Evolutionary conservation across 1,140 invertebrate species (phyloP), one percentile per base, ranked within the genome.

Genomic region (Chymomyza costata): DNA sequence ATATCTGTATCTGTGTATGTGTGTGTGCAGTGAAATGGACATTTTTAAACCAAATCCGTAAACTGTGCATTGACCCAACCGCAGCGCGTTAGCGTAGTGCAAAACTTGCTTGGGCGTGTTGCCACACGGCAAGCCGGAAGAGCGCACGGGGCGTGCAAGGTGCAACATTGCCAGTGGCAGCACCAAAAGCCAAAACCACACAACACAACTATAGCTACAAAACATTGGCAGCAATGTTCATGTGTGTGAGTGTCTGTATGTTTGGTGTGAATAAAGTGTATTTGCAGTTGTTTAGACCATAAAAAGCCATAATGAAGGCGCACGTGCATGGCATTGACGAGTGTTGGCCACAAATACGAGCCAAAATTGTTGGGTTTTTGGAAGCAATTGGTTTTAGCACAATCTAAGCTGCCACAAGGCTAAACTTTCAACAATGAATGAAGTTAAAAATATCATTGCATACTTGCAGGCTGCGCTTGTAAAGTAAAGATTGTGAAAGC

Each of bases 1-100:
- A 47, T n/a, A n/a, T 34, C 58, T 45, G 47, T 45, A n/a, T n/a
- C 40, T 16, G 32, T 44, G n/a, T 14, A 57, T 40, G 49, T 40
- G 30, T 15, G 52, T 60, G 40, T 30, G 40, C 31, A 59, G 63
- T 60, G 66, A 71, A 78, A 80, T 78, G 66, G 66, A 44, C 60
- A 59, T 44, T 51, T 46, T 51, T 31, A 54, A 21, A 45, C 62
- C 57, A 73, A 78, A 80, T 78, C 73, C 73, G 73, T 80, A 71
- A 80, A 78, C 54, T 78, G 71, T 80, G 51, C 73, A 78, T 78
- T 78, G 73, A 80, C 73, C 73, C 73, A 57, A 56, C 53, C 53
- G 45, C 52, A 62, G n/a, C n/a, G n/a, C n/a, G n/a, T n/a, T n/a
- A n/a, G n/a, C n/a, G n/a, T n/a, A n/a, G n/a, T 13, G 18, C 10